phyloP scores from a whole-genome alignment of 2,113 vertebrate species.

The Dromiciops gliroides region DNA sequence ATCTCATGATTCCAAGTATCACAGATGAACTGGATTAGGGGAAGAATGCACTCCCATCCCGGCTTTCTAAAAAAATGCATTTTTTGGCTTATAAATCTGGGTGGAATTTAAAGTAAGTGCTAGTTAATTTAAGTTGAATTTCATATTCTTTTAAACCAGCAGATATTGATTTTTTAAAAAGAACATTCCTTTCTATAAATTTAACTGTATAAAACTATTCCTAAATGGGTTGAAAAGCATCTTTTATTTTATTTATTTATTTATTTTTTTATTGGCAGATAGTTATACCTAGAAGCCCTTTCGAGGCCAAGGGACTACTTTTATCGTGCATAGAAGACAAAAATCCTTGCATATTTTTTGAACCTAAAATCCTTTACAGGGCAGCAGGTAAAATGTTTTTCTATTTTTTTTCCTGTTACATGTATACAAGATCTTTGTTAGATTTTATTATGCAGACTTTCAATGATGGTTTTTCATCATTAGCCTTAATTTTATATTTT shows the following conservation, averaged over 20 bases:
- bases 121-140: constrained; percentile 23
- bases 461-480: neutral
- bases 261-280: constrained; percentile 85
- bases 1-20: neutral
- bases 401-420: constrained; percentile 45
- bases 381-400: constrained; percentile 93
- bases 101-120: constrained; percentile 22
- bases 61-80: constrained; percentile 1
- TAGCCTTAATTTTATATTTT: constrained; percentile 46
- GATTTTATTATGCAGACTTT: constrained; percentile 24
- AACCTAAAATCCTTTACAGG: constrained; percentile 99
- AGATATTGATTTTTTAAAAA: constrained; percentile 41
- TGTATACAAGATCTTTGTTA: constrained; percentile 44
- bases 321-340: constrained; percentile 95
- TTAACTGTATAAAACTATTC: constrained; percentile 52
- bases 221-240: constrained; percentile 62
- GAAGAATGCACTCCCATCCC: neutral
- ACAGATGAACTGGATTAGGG: neutral
- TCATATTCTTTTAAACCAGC: constrained; percentile 22
- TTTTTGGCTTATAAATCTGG: neutral
- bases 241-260: constrained; percentile 53
- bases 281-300: constrained; percentile 95
- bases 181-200: neutral
- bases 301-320: constrained; percentile 96
- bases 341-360: constrained; percentile 99